Base-by-base conservation (phyloP, 2,888 invertebrate genomes). In the Nudaria mundana region DNA sequence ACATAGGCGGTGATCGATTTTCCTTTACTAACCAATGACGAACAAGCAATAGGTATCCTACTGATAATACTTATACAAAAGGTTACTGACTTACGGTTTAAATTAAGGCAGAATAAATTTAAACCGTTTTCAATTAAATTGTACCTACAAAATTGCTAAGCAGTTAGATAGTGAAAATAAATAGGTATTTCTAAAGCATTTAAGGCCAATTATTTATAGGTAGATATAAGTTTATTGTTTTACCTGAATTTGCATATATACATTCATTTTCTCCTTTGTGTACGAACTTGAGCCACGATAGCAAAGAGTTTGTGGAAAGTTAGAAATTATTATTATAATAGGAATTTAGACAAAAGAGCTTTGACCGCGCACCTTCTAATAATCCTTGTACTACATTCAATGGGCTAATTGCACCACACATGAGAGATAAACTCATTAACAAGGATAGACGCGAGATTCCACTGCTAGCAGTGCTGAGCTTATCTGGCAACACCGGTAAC, bases 351-450 rank as follows among this genome's bases (percentile, higher is more conserved):
- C 61, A 71, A 71, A 34, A 69, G 63, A 65, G 59, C 63, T 76
- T 71, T 70, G 63, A 62, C 63, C 69, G 63, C 61, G 60, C 62
- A 71, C 65, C 65, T 69, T 69, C 48, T 54, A 71, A 64, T 65
- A 68, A 76, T 78, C 86, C 85, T 86, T 81, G 87, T 77, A 66
- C 84, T 78, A 81, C 81, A 85, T 87, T 79, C 75, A 74, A 71
- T 71, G 76, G 71, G 67, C 73, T 86, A 86, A 86, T 86, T 85
- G 80, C 82, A 66, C 62, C 65, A 64, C 76, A 81, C 80, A 78
- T 80, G 71, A 82, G 87, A 84, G 86, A 88, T 88, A 84, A 84
- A 83, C 87, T 85, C 84, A 87, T 87, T 88, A 85, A 78, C 85
- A 80, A 85, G 82, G 85, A 86, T 85, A 83, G 79, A 83, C 78